Percentiles rank a stretch among this genome's conserved stretches.
Conservation (phyloP, 2,888 invertebrate genomes). For the Pteria penguin region DNA sequence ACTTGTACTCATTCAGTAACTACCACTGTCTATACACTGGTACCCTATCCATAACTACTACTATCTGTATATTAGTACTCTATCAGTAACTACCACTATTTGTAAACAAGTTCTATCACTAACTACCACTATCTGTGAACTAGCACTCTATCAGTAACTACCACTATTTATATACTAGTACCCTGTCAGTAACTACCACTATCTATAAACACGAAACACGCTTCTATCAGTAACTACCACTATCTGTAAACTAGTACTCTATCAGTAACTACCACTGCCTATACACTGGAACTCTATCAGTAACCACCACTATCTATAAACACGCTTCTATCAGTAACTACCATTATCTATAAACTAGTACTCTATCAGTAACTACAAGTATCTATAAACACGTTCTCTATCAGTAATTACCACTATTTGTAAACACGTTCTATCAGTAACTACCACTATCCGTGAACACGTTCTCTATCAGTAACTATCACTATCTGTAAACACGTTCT, state of each 20-base stretch:
- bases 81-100: background rate
- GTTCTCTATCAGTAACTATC: conserved; percentile 96
- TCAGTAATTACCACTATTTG: conserved; percentile 99
- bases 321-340: conserved; percentile 95
- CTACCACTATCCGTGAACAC: no score
- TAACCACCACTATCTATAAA: conserved; percentile 93
- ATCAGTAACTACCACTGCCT: conserved; percentile 84
- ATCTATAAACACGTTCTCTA: conserved; percentile 97
- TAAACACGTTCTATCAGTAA: no score
- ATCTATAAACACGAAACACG: background rate
- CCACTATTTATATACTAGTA: background rate
- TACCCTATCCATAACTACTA: conserved; percentile 98
- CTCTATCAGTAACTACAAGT: conserved; percentile 98
- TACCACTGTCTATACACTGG: no score
- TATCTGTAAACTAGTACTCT: conserved; percentile 74
- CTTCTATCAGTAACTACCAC: conserved; percentile 77
- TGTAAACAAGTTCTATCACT: background rate
- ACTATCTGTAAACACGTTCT: conserved; percentile 80
- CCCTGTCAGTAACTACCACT: background rate
- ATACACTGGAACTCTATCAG: conserved; percentile 94
- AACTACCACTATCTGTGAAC: background rate
- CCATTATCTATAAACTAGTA: conserved; percentile 92
- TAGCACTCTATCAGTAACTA: background rate
- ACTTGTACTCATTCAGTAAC: no score
- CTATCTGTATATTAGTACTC: background rate